phyloP scores from a whole-genome alignment of 2,113 vertebrate species.

The Bolborhynchus lineola region DNA sequence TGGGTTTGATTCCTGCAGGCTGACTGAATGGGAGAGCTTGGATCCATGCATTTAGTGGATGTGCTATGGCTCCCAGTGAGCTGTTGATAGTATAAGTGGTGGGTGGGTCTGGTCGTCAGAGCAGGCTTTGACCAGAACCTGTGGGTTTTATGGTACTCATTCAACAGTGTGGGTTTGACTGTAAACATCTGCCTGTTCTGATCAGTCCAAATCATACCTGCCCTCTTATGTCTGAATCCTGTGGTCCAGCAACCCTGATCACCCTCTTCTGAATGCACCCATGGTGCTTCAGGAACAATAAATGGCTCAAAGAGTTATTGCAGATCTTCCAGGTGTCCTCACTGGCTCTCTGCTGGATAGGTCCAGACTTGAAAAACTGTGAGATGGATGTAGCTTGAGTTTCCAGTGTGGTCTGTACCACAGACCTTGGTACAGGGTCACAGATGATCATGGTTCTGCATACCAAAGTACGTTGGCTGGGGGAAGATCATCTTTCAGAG shows the following conservation, averaged over 20 bases:
- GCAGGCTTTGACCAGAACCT: background rate
- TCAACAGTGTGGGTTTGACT: fast-evolving
- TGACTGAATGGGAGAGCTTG: background rate
- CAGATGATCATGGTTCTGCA: background rate
- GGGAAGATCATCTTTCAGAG: background rate
- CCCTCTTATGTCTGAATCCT: background rate
- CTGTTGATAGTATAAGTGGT: background rate
- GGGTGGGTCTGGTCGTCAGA: background rate
- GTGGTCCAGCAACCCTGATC: background rate
- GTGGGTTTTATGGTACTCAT: background rate
- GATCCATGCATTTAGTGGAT: background rate
- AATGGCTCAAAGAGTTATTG: background rate
- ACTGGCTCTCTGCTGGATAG: background rate
- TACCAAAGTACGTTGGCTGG: background rate
- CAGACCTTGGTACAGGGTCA: background rate
- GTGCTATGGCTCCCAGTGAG: background rate
- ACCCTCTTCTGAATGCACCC: background rate
- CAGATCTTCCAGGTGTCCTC: background rate
- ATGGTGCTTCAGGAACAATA: background rate
- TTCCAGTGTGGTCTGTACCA: background rate
- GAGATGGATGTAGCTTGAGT: background rate
- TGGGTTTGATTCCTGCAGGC: background rate
- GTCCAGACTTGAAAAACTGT: background rate
- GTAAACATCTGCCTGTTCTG: background rate
- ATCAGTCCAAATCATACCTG: background rate